These are phyloP conservation scores for Pituophis catenifer DNA, from an alignment of 2,113 vertebrate species.

Conservation along the genomic window DNA sequence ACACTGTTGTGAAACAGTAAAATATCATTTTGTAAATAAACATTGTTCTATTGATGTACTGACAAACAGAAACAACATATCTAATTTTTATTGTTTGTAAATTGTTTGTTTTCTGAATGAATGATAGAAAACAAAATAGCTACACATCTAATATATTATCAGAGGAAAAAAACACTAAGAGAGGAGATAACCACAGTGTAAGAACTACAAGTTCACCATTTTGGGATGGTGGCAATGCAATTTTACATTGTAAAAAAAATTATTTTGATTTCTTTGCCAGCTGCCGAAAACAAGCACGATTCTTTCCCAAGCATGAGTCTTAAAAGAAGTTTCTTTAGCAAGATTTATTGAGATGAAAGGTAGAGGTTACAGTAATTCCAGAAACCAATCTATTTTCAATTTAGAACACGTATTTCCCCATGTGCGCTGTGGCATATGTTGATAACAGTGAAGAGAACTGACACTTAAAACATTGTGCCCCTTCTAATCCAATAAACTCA, in stretches of 20 bases:
- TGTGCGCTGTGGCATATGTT: background rate
- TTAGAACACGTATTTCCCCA: background rate
- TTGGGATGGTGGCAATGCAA: background rate
- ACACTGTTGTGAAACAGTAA: background rate
- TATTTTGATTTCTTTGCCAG: background rate
- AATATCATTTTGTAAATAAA: background rate
- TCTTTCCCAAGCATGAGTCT: background rate
- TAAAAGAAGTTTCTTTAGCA: background rate
- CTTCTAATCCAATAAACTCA: background rate
- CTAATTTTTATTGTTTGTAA: background rate
- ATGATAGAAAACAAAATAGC: background rate
- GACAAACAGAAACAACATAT: background rate
- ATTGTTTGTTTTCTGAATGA: background rate
- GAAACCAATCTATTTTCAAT: background rate
- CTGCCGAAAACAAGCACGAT: background rate
- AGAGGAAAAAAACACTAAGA: background rate
- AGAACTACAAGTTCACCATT: background rate
- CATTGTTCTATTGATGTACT: background rate
- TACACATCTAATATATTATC: background rate
- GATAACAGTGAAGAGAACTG: background rate
- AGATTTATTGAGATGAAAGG: background rate
- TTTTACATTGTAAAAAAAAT: background rate
- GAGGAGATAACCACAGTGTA: background rate
- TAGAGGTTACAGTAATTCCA: background rate
- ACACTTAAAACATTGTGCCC: background rate